A percentile compares a stretch with the other conserved stretches of the same genome.
Evolutionary conservation across 2,888 invertebrate species (phyloP).

Genomic region (Digitonthophagus gazella): DNA sequence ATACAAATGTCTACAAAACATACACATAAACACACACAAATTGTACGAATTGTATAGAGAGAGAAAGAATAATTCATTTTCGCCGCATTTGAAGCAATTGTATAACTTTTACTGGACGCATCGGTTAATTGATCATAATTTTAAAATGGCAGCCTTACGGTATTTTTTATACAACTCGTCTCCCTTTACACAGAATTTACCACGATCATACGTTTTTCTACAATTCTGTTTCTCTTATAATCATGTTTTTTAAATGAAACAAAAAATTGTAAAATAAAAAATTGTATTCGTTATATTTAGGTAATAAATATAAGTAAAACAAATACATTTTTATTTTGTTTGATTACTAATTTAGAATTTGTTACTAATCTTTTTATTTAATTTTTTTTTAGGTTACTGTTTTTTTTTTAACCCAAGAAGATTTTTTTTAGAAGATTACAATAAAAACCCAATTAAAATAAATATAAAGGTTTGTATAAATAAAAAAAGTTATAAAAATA

Average conservation of each 20-base stretch:
- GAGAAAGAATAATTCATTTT: constrained; percentile 18
- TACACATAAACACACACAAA: background rate
- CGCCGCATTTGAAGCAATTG: no score
- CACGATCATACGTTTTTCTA: constrained; percentile 40
- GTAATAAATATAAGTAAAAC: constrained; percentile 50
- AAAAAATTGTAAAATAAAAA: constrained; percentile 45
- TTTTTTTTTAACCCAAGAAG: no score
- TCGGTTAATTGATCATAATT: constrained; percentile 31
- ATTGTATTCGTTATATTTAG: constrained; percentile 52
- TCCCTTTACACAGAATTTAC: constrained; percentile 27
- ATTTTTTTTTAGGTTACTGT: no score
- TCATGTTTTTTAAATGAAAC: constrained; percentile 43
- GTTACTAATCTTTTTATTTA: no score
- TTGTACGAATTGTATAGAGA: background rate
- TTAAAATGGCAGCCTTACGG: constrained; percentile 43
- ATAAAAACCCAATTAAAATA: no score
- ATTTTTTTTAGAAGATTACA: no score
- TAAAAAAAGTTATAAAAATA: no score
- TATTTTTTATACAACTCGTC: constrained; percentile 45
- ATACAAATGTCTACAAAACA: constrained; percentile 18
- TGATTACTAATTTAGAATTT: no score
- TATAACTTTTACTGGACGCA: constrained; percentile 31
- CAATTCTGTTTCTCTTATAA: constrained; percentile 40
- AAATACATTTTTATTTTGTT: constrained; percentile 23
- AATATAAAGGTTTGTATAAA: no score